Base-by-base conservation (phyloP, 1,140 invertebrate species). In the Panulirus ornatus region DNA sequence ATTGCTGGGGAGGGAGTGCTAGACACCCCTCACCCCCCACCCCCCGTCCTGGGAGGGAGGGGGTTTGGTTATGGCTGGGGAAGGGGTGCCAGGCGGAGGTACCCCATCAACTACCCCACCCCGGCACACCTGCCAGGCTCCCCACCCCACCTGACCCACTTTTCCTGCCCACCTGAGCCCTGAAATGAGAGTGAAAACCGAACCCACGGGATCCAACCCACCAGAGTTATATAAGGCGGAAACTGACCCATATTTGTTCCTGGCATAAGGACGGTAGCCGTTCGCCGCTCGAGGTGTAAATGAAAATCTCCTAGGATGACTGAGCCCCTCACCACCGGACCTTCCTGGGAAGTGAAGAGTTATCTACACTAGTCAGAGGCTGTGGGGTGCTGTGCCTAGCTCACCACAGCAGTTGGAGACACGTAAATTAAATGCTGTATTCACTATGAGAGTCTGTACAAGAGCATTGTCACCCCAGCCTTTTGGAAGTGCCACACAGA, bases 181-280 rank as follows among this genome's bases (percentile, higher is more conserved):
- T 44, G 44, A 79, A 44, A 79, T 79, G 76, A 79, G 76, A 79
- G 76, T 78, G n/a, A 78, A 78, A 78, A 42, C 75, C 34, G 44
- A 44, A n/a, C 73, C 38, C 73, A 42, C 44, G 76, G 76, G 76
- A 79, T 44, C 27, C 44, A 79, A 79, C 76, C 76, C 42, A 30
- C 76, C 76, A 16, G 8, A 11, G 34, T 51, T 30, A 51, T 44
- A 27, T 44, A 30, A n/a, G 11, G 5, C 19, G 5, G 34, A 79
- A 44, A 27, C 76, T 34, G 42, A 54, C 44, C 19, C 76, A 30
- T 79, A 47, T 51, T n/a, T 22, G 16, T 0, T 34, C n/a, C 2
- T 22, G 42, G 42, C 19, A 51, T n/a, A 36, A 79, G 76, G 40
- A n/a, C 44, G 16, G 19, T 9, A 79, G 27, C 51, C 1, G 42